phyloP scores from a whole-genome alignment of 2,888 invertebrate genomes.

The Ptychoptera albimana region DNA sequence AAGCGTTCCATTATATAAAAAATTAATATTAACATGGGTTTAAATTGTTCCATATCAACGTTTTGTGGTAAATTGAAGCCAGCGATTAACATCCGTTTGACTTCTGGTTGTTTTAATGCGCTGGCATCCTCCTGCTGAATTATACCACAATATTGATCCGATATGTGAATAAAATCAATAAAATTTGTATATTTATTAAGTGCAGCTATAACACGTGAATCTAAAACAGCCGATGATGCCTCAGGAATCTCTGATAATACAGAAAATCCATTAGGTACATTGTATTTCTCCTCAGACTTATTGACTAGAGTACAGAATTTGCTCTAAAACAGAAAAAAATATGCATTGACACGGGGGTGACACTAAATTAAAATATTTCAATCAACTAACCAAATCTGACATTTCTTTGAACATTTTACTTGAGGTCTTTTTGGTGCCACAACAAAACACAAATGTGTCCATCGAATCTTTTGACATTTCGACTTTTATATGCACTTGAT shows the following conservation, averaged over 20 bases:
- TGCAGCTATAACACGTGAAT: slow-evolving; percentile 59
- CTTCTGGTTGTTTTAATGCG: slow-evolving; percentile 56
- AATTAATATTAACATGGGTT: slow-evolving; percentile 71
- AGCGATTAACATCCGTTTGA: slow-evolving; percentile 65
- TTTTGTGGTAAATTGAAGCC: slow-evolving; percentile 59
- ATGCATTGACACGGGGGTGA: not conserved
- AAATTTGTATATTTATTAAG: slow-evolving; percentile 64
- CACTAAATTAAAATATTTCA: not conserved
- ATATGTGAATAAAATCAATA: slow-evolving; percentile 93
- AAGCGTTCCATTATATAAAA: slow-evolving; percentile 90
- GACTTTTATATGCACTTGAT: slow-evolving; percentile 74
- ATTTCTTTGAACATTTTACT: slow-evolving; percentile 76
- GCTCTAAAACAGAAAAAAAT: slow-evolving; percentile 33
- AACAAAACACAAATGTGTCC: slow-evolving; percentile 85
- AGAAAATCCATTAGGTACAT: slow-evolving; percentile 52
- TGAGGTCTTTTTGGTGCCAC: slow-evolving; percentile 81
- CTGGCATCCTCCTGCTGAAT: slow-evolving; percentile 72
- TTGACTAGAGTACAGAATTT: slow-evolving; percentile 67
- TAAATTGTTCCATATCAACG: slow-evolving; percentile 46
- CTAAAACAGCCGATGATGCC: slow-evolving; percentile 68
- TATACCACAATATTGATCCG: slow-evolving; percentile 87
- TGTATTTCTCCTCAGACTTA: slow-evolving; percentile 65
- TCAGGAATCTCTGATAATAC: slow-evolving; percentile 86
- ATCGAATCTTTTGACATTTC: slow-evolving; percentile 79
- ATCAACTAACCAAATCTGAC: slow-evolving; percentile 64